Evolutionary conservation across 2,797 vertebrate species (phyloP), one percentile per base, ranked within the genome.

Genomic region (Cuniculus paca): DNA sequence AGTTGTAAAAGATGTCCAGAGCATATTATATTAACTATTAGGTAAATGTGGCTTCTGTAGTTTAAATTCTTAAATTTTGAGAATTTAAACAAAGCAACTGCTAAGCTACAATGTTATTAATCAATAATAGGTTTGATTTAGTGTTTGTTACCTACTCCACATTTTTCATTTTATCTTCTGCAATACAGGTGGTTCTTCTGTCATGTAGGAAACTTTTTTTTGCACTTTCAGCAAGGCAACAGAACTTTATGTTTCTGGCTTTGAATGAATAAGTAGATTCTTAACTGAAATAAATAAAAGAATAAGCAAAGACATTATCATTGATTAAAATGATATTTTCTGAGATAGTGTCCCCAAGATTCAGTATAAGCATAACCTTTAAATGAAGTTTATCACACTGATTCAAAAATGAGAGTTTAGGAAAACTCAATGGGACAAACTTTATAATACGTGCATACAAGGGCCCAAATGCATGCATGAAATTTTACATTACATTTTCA

Each of bases 101-200:
- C 45, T 80, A 68, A 93, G 48, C 5, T 48, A 60, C 13, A 56
- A 26, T 63, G 42, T 75, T 60, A 58, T 61, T 77, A 77, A 86
- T 85, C 79, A 85, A 20, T 65, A 50, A 26, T 63, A 65, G 5
- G 24, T 0, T 85, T 34, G 26, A 81, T 63, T 95, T 94, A 31
- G 8, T 28, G 79, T 88, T 78, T 39, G 60, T 78, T 83, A n/a
- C 2, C 52, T 87, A 63, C 39, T 90, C 61, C 10, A 12, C 68
- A 50, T 14, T 12, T 28, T 90, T 90, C 31, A 65, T 94, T 88
- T 90, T 95, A 68, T 82, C 26, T 68, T 90, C 75, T 95, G 20
- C 1, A 31, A n/a, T 42, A 54, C 5, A 52, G 4, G 39, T 9
- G 56, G 2, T 42, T 84, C 45, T 88, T 36, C 24, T 28, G 50